phyloP scores from a whole-genome alignment of 2,888 invertebrate genomes.

The Drosophila subquinaria region DNA sequence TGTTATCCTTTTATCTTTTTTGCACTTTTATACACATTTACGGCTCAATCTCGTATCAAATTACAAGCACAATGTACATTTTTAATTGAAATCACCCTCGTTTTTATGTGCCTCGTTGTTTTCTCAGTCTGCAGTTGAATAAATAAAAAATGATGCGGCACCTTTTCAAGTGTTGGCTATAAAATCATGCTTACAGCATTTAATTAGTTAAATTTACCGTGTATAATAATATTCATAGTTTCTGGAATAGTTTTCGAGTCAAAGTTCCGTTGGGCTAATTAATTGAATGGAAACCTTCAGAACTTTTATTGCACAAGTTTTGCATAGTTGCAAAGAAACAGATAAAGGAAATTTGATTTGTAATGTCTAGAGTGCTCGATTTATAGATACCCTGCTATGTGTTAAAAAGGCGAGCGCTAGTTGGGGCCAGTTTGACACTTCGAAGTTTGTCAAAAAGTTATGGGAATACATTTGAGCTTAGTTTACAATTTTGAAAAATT shows the following conservation, averaged over 20 bases:
- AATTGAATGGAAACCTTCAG: conserved; percentile 8
- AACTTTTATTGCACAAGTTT: conserved; percentile 2
- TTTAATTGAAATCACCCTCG: conserved; percentile 22
- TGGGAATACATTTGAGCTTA: too few relatives aligned
- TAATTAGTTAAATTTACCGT: neutral
- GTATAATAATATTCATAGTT: conserved; percentile 6
- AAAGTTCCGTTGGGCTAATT: conserved; percentile 18
- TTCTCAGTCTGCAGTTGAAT: neutral
- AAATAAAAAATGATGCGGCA: conserved; percentile 31
- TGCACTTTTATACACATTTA: neutral
- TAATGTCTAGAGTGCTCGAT: neutral
- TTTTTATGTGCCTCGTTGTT: neutral
- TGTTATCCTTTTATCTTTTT: conserved; percentile 6
- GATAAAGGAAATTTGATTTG: neutral
- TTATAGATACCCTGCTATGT: neutral
- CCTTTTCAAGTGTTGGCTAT: conserved; percentile 8
- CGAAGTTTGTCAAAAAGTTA: too few relatives aligned
- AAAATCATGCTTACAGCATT: conserved; percentile 43
- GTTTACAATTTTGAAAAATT: too few relatives aligned
- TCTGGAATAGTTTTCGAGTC: neutral
- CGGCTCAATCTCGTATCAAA: conserved; percentile 7
- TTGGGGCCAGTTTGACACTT: too few relatives aligned
- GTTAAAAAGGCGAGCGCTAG: too few relatives aligned
- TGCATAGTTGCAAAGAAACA: neutral
- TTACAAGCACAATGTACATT: conserved; percentile 1